Conservation (phyloP, 2,888 invertebrate genomes). For the Drosophila neonasuta region DNA sequence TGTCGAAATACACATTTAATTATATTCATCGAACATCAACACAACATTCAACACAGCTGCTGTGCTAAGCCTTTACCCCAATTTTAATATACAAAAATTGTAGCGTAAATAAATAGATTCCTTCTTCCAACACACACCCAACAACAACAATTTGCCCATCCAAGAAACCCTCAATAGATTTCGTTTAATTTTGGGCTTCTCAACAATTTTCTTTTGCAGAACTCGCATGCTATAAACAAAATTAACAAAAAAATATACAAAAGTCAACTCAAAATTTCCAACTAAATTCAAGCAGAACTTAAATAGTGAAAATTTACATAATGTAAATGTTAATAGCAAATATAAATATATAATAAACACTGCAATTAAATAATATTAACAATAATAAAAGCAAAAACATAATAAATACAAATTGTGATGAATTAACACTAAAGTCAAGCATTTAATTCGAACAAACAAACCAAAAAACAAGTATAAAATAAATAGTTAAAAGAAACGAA, state of each 20-base stretch:
- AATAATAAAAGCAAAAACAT: constrained; percentile 37
- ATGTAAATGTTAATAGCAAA: constrained; percentile 45
- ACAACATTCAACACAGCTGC: constrained; percentile 11
- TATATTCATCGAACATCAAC: constrained; percentile 2
- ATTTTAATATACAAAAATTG: background rate
- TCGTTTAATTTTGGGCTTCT: constrained; percentile 73
- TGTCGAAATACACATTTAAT: constrained; percentile 6
- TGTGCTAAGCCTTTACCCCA: constrained; percentile 19
- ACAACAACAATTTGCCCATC: background rate
- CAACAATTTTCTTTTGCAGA: constrained; percentile 75
- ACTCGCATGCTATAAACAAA: constrained; percentile 70
- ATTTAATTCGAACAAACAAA: constrained; percentile 30
- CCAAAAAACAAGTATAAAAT: constrained; percentile 14
- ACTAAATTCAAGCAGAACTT: constrained; percentile 54
- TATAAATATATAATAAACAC: constrained; percentile 25
- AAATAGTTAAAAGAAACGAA: constrained; percentile 32
- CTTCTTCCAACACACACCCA: background rate
- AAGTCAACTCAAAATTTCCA: constrained; percentile 60
- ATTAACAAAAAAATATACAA: constrained; percentile 45
- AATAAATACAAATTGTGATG: constrained; percentile 63
- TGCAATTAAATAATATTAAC: constrained; percentile 46
- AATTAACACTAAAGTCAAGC: constrained; percentile 52
- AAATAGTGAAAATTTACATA: constrained; percentile 61
- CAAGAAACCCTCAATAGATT: constrained; percentile 56
- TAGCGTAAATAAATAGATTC: constrained; percentile 23